Base-by-base conservation (phyloP, 1,140 invertebrate genomes). In the Epicauta chinensis region DNA sequence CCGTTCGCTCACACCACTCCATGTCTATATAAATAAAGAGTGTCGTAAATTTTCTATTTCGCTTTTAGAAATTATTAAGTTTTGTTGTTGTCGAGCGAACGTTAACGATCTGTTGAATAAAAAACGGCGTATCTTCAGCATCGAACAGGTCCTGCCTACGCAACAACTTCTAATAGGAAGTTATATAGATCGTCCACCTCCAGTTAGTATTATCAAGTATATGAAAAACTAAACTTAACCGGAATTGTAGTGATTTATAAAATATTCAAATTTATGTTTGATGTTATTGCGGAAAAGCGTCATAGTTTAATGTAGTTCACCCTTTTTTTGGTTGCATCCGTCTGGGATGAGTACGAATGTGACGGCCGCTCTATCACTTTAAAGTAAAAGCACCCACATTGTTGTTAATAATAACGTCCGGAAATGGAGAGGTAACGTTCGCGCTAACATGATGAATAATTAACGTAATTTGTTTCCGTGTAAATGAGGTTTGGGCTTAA, bases 401-500 rank as follows among this genome's bases (percentile, higher is more conserved):
- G 45, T 55, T 23, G 23, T 23, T 23, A 55, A 55, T 55, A 55
- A 55, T 55, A 55, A 55, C 46, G 41, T 49, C 46, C 43, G 10
- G 12, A 38, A 49, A 49, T 36, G 46, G 37, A 49, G 46, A 49
- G 46, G 23, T 60, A 53, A 53, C 55, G 23, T 23, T 23, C 23
- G 48, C 52, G 55, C 48, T 54, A 57, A 58, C 55, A 55, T 44
- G 50, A 60, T 60, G 58, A 60, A 56, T 60, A 60, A 60, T 60
- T 58, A 58, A 60, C 48, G 51, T 50, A 58, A 60, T 60, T 60
- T 58, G 56, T 60, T 54, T 57, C 40, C 54, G 51, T 55, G 53
- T 50, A 55, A 55, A 55, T 55, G 53, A 55, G 53, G 53, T 55
- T 42, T 43, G 49, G 23, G 23, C 23, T 23, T 23, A 23, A 23